Evolutionary conservation across 2,888 invertebrate genomes (phyloP), one percentile per base, ranked within the genome.

Genomic region (Eucriotettix oculatus): DNA sequence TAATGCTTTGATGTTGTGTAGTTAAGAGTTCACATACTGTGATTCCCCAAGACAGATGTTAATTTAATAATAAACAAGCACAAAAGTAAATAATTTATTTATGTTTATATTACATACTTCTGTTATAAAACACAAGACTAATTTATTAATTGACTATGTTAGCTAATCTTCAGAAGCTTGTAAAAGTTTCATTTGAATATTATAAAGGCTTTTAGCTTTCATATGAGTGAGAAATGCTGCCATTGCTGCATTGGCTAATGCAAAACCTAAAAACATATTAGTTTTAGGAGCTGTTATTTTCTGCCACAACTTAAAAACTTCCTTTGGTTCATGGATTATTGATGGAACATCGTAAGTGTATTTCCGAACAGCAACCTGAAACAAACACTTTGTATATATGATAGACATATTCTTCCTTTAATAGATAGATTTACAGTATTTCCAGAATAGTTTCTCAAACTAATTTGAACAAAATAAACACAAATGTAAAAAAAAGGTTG

Each of bases 311-410:
- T 76, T 69, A 0, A 82, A 75, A 0, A 81, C 72, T 59, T 78
- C 79, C 66, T 71, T 73, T 0, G 80, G 79, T 12, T 81, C 78
- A 58, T 79, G 74, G 0, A 69, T 73, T n/a, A 85, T 68, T n/a
- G 79, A 76, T 7, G 87, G 87, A 29, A 86, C 65, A 64, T 83
- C 76, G 65, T 75, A 81, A 9, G 86, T 86, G 56, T 71, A 75
- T 69, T 81, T 81, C 61, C 80, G 75, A 57, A 78, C 76, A 42
- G 84, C 84, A 64, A 83, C 75, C 83, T 83, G 74, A 65, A 78
- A 78, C 63, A 67, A 68, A 67, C 10, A 52, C 10, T 10, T 12
- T 1, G 16, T 10, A 52, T 29, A 29, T 48, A 48, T 12, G 9
- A 7, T 12, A 14, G 2, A 14, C 5, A 48, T 48, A 48, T n/a